Evolutionary conservation across 2,888 invertebrate genomes (phyloP).

Genomic region (Hesperia comma): DNA sequence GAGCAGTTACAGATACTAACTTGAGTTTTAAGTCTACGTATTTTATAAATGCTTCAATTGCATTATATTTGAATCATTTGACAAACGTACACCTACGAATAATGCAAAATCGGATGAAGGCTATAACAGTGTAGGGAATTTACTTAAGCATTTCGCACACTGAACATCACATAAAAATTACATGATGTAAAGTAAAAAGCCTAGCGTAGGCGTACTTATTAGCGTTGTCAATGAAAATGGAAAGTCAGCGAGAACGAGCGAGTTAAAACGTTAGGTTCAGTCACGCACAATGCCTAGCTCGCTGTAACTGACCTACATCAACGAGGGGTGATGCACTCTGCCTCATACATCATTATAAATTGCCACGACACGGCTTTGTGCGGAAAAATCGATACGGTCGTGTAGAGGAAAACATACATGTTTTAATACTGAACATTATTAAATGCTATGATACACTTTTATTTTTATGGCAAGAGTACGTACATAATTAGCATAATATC

Average conservation of each 20-base stretch:
- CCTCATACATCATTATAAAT: constrained; percentile 46
- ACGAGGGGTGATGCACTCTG: constrained; percentile 61
- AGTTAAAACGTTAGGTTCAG: constrained; percentile 42
- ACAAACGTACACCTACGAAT: no score
- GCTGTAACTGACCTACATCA: constrained; percentile 73
- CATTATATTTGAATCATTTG: no score
- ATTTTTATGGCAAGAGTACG: no score
- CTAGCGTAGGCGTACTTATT: constrained; percentile 6
- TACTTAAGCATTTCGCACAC: no score
- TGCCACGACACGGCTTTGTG: constrained; percentile 18
- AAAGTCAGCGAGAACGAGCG: constrained; percentile 37
- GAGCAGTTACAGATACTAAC: no score
- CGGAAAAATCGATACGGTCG: constrained; percentile 24
- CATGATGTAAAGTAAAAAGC: no score
- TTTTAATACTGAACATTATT: neutral
- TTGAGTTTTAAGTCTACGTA: no score
- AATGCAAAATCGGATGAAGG: no score
- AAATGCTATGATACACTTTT: neutral
- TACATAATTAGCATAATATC: no score
- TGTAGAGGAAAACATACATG: neutral
- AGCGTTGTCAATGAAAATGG: constrained; percentile 34
- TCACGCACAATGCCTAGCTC: constrained; percentile 56
- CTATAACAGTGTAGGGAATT: no score
- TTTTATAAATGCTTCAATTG: no score
- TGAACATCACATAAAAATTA: no score